phyloP scores from a whole-genome alignment of 2,797 vertebrate genomes.

The Labeo calbasu region DNA sequence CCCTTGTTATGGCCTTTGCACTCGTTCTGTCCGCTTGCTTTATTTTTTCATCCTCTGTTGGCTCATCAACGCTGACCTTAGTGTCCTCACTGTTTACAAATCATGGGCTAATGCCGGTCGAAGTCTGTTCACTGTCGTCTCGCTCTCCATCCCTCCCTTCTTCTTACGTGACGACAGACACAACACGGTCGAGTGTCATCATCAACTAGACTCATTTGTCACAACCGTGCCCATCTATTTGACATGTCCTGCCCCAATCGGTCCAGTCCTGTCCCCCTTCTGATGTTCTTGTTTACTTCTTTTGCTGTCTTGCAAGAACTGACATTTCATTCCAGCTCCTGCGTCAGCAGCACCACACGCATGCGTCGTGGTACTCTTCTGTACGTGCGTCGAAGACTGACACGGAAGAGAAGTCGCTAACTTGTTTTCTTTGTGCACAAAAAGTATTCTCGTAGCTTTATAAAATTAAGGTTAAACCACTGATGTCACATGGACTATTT shows the following conservation, averaged over 20 bases:
- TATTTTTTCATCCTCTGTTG: slow-evolving; percentile 38
- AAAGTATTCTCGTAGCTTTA: too few species aligned
- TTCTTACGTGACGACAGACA: background rate
- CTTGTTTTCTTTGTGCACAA: too few species aligned
- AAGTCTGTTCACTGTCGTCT: background rate
- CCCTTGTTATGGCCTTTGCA: slow-evolving; percentile 10
- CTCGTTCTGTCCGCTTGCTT: slow-evolving; percentile 17
- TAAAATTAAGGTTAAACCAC: too few species aligned
- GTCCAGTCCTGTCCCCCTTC: background rate
- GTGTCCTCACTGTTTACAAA: slow-evolving; percentile 21
- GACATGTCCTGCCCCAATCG: background rate
- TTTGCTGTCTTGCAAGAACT: background rate
- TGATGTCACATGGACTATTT: too few species aligned
- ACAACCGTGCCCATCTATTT: slow-evolving; percentile 2
- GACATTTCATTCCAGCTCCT: background rate
- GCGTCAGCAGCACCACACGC: too few species aligned
- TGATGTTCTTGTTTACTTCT: background rate
- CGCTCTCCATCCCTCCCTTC: background rate
- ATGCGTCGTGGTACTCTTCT: too few species aligned
- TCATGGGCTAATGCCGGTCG: background rate
- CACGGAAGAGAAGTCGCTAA: too few species aligned
- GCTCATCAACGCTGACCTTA: slow-evolving; percentile 44
- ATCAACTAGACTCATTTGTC: slow-evolving; percentile 5
- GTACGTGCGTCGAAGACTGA: too few species aligned
- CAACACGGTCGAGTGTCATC: background rate